Conservation (phyloP, 1,140 invertebrate species). For the Drosophila dunni region DNA sequence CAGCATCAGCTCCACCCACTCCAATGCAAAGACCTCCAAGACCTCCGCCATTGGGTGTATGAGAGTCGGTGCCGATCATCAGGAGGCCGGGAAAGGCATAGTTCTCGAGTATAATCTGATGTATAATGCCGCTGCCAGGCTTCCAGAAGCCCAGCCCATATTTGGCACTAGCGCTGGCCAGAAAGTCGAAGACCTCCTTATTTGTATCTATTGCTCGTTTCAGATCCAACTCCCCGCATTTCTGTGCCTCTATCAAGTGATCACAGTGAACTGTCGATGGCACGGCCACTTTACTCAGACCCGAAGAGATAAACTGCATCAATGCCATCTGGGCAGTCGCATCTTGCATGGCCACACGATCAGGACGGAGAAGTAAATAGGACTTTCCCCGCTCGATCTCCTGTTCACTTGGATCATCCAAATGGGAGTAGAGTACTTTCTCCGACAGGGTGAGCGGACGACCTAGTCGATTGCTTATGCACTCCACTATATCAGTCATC, state of each 20-base stretch:
- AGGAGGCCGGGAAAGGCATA: slow-evolving; percentile 99
- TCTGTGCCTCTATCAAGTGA: slow-evolving; percentile 99
- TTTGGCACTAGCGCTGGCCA: slow-evolving; percentile 96
- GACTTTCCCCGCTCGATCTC: slow-evolving; percentile 95
- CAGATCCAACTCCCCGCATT: slow-evolving; percentile 95
- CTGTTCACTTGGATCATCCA: slow-evolving; percentile 94
- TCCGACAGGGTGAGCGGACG: slow-evolving; percentile 98
- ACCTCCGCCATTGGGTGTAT: slow-evolving; percentile 99
- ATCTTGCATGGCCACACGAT: slow-evolving; percentile 99
- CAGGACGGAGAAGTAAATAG: slow-evolving; percentile 96
- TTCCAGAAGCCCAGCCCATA: slow-evolving; percentile 99
- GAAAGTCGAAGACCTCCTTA: slow-evolving; percentile 98
- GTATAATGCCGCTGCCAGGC: slow-evolving; percentile 99
- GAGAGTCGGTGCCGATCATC: slow-evolving; percentile 99
- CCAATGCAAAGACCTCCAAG: slow-evolving; percentile 99
- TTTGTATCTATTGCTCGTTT: slow-evolving; percentile 96
- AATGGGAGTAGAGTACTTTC: slow-evolving; percentile 98
- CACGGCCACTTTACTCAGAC: slow-evolving; percentile 96
- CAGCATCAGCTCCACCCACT: slow-evolving; percentile 99
- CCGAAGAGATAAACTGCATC: slow-evolving; percentile 99
- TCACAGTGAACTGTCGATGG: slow-evolving; percentile 99
- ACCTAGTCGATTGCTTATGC: slow-evolving; percentile 94
- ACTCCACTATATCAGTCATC: slow-evolving; percentile 90
- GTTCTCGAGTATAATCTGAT: slow-evolving; percentile 99
- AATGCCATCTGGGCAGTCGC: slow-evolving; percentile 99